These are phyloP conservation scores for Xestoiulus laeticollis DNA, from an alignment of 2,888 invertebrate species.

Conservation along the genomic window DNA sequence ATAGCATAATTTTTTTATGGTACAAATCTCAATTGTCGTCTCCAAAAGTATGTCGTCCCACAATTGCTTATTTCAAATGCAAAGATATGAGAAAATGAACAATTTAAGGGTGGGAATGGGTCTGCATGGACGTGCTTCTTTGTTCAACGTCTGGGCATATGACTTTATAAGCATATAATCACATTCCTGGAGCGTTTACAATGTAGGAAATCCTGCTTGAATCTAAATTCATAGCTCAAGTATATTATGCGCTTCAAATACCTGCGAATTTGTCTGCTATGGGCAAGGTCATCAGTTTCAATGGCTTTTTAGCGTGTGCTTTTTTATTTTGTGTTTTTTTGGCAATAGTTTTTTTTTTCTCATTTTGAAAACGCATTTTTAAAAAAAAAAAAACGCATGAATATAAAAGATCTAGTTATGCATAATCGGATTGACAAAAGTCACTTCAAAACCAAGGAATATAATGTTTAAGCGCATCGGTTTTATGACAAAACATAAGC, in stretches of 20 bases:
- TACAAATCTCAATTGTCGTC: neutral
- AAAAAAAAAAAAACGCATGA: neutral
- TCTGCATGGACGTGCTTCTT: neutral
- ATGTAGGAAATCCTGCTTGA: slow-evolving; percentile 3
- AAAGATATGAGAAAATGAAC: neutral
- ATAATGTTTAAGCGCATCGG: neutral
- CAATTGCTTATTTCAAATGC: neutral
- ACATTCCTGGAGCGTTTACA: slow-evolving; percentile 3
- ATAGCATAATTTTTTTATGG: neutral
- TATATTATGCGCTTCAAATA: neutral
- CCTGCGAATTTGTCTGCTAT: slow-evolving; percentile 11
- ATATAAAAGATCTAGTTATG: neutral
- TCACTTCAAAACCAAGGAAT: neutral
- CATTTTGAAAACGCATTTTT: neutral
- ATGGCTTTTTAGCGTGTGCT: neutral
- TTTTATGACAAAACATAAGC: slow-evolving; percentile 16
- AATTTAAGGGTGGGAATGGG: neutral
- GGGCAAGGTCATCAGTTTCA: slow-evolving; percentile 15
- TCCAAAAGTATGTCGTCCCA: neutral
- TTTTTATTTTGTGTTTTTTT: neutral
- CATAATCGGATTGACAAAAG: slow-evolving; percentile 23
- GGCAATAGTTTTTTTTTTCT: neutral
- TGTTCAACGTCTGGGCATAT: neutral
- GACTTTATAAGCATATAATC: neutral
- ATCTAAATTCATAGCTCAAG: neutral